phyloP scores from a whole-genome alignment of 1,140 invertebrate species.

The Rhagoletis pomonella region DNA sequence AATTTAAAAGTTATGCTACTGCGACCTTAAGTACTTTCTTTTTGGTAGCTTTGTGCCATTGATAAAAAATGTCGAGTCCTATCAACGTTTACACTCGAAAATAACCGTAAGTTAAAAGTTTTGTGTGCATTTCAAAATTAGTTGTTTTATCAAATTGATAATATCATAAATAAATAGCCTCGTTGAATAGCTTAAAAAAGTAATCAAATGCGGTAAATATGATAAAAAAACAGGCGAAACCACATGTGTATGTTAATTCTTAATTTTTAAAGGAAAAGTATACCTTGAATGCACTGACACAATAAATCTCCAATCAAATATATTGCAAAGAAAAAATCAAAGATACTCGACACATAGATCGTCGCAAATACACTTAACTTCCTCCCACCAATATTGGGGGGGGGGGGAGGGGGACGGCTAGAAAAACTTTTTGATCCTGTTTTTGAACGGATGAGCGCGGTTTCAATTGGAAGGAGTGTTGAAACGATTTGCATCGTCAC shows the following conservation, averaged over 20 bases:
- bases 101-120: slow-evolving; percentile 24
- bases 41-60: not conserved
- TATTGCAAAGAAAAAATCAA: not conserved
- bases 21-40: not conserved
- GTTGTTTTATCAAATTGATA: too few relatives aligned
- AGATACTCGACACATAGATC: not conserved
- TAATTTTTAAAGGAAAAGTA: not conserved
- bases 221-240: not conserved
- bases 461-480: slow-evolving; percentile 17
- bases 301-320: slow-evolving; percentile 5
- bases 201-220: not conserved
- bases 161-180: not conserved
- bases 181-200: not conserved
- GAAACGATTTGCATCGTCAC: slow-evolving; percentile 30
- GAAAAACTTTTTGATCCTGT: not conserved
- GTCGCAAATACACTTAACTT: not conserved
- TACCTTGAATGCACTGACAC: not conserved
- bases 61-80: slow-evolving; percentile 39
- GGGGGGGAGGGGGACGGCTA: not conserved
- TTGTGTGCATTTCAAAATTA: not conserved
- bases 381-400: slow-evolving; percentile 1
- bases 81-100: slow-evolving; percentile 22
- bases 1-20: not conserved
- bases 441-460: slow-evolving; percentile 21
- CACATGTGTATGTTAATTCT: not conserved